phyloP scores from a whole-genome alignment of 2,888 invertebrate genomes.

The Metallyticus violacea region DNA sequence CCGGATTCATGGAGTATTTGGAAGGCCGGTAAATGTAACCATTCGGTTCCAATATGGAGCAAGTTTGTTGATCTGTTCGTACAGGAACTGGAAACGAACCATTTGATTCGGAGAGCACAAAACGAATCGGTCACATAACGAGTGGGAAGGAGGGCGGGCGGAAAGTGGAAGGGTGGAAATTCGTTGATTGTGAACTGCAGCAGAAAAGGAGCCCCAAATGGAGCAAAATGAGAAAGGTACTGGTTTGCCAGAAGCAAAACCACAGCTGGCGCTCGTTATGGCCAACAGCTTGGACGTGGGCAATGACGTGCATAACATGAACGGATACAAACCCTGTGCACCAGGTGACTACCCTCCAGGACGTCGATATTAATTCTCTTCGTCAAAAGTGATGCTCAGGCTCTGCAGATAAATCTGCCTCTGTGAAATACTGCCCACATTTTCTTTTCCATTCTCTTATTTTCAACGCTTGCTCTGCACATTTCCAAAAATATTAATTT shows the following conservation, averaged over 20 bases:
- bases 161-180: not conserved
- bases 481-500: too few relatives aligned
- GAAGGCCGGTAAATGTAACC: not conserved
- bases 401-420: too few relatives aligned
- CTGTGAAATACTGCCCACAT: too few relatives aligned
- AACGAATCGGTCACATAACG: not conserved
- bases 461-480: too few relatives aligned
- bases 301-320: not conserved
- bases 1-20: not conserved
- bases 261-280: not conserved
- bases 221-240: not conserved
- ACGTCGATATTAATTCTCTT: not conserved
- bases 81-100: not conserved
- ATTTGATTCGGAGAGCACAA: not conserved
- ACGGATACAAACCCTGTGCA: not conserved
- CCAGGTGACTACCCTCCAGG: not conserved
- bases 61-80: not conserved
- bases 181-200: not conserved
- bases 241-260: not conserved
- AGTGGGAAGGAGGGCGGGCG: not conserved
- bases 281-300: not conserved
- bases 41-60: not conserved
- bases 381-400: too few relatives aligned
- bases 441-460: too few relatives aligned
- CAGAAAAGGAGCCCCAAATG: not conserved